phyloP scores from a whole-genome alignment of 1,140 invertebrate species.

The Aphelenchoides besseyi region DNA sequence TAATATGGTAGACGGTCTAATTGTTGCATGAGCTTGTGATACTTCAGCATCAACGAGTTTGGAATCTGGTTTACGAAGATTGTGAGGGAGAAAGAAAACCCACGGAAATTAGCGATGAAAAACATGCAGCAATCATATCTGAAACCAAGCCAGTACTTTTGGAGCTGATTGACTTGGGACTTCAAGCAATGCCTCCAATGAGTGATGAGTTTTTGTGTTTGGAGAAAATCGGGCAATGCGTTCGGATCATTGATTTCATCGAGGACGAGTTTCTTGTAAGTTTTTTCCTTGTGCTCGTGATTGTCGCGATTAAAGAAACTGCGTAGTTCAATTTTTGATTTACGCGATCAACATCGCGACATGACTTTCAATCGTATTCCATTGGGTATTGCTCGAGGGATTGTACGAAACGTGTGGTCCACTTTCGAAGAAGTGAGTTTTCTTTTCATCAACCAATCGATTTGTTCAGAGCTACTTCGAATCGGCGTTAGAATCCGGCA shows the following conservation, averaged over 20 bases:
- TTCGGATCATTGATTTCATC: constrained; percentile 21
- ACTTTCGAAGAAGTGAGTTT: constrained; percentile 26
- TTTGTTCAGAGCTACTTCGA: constrained; percentile 30
- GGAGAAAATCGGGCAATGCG: constrained; percentile 30
- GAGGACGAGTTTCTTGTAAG: constrained; percentile 24
- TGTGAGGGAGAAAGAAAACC: constrained; percentile 22
- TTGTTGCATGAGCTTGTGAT: not conserved
- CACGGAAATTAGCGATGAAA: constrained; percentile 14
- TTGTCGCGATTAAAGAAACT: constrained; percentile 26
- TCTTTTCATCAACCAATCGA: not conserved
- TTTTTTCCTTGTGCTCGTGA: not conserved
- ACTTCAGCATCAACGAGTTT: constrained; percentile 17
- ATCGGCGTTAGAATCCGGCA: constrained; percentile 21
- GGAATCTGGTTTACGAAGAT: constrained; percentile 33
- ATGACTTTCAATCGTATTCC: constrained; percentile 24
- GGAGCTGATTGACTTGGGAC: constrained; percentile 17
- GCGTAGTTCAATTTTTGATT: not conserved
- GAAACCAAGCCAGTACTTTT: constrained; percentile 22
- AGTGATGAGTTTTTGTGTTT: constrained; percentile 22
- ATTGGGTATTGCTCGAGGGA: constrained; percentile 1
- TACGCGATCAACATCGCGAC: constrained; percentile 19
- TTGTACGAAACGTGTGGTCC: constrained; percentile 16
- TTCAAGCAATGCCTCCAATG: not conserved
- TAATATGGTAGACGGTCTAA: not conserved
- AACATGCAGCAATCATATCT: constrained; percentile 20